Base-by-base conservation (phyloP, 2,888 invertebrate genomes). In the Lepidochitona cinerea region DNA sequence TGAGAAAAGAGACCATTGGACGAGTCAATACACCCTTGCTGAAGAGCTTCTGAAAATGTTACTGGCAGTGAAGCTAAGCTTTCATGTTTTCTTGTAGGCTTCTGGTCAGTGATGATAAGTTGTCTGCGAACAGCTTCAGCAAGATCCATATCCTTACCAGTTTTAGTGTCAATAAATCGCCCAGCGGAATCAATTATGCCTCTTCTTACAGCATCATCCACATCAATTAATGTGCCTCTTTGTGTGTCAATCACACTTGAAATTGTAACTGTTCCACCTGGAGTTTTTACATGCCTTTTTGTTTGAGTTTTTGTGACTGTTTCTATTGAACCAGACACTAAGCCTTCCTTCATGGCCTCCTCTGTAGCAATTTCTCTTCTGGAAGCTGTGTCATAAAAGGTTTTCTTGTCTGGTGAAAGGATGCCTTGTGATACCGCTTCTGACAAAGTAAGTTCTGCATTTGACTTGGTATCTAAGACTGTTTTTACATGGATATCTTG, bases 111-210 rank as follows among this genome's bases (percentile, higher is more conserved):
- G 18, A 81, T 76, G 41, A 98, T 95, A 65, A 96, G 93, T 79
- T 98, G 98, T 75, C 95, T 94, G 87, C 95, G 94, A 23, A 97
- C 96, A 0, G 98, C 98, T 89, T 97, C 96, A 23, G 95, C 94
- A 72, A 99, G 92, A 6, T 96, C 96, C 14, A 97, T 90, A 70
- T 96, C 93, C 87, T 96, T 94, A 73, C 95, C 95, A 52, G 94
- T 95, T 53, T 93, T 93, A 7, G 95, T 94, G 89, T 98, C 95
- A 29, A 95, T 93, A 81, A 96, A 97, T 91, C 96, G 95, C 65
- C 92, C 93, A 89, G 94, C 93, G 33, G 84, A 83, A 68, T 86
- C 85, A 71, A 99, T 92, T 26, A 98, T 94, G 32, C 97, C 97
- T 26, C 93, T 93, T 32, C 94, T 94, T 75, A 98, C 94, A 0